Conservation (phyloP, 2,113 vertebrate genomes). For the Engraulis encrasicolus region DNA sequence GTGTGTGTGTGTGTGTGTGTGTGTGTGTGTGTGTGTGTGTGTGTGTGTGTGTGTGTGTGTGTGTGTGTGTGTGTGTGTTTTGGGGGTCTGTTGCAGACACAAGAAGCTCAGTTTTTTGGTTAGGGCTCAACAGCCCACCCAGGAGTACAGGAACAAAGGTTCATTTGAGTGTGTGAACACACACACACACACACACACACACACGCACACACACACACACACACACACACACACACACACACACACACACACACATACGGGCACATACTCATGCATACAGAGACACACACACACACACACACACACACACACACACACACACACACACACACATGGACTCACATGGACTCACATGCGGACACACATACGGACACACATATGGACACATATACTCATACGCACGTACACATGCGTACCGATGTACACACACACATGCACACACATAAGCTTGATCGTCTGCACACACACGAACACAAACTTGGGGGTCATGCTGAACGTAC, state of each 20-base stretch:
- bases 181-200: slow-evolving; percentile 3
- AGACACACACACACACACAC: slow-evolving; percentile 49
- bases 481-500: not conserved
- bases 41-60: not conserved
- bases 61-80: not conserved
- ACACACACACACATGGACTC: slow-evolving; percentile 9
- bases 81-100: slow-evolving; percentile 22
- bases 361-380: slow-evolving; percentile 43
- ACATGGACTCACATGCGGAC: no score
- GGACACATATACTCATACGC: slow-evolving; percentile 32
- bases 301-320: not conserved
- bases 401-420: not conserved
- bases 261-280: not conserved
- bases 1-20: not conserved
- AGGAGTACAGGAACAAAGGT: slow-evolving; percentile 21
- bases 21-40: not conserved
- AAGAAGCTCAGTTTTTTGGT: slow-evolving; percentile 45
- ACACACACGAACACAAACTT: slow-evolving; percentile 2
- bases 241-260: not conserved
- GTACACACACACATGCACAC: not conserved
- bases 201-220: slow-evolving; percentile 31
- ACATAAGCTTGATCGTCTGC: no score
- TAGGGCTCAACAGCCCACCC: slow-evolving; percentile 41
- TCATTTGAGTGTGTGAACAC: slow-evolving; percentile 10
- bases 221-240: slow-evolving; percentile 37